phyloP scores from a whole-genome alignment of 2,888 invertebrate genomes.

The Pandemis heparana region DNA sequence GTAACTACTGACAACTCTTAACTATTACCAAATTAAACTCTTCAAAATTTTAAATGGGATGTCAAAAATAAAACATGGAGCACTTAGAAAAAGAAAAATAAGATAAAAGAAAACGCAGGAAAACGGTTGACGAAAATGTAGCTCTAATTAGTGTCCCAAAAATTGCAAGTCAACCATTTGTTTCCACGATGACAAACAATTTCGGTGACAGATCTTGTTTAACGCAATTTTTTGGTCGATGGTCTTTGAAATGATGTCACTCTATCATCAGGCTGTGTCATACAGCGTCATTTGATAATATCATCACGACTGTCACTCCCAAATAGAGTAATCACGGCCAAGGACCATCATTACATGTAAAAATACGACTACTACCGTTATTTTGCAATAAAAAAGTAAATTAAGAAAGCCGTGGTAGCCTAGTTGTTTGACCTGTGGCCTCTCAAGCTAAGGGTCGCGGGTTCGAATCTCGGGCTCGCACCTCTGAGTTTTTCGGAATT shows the following conservation, averaged over 20 bases:
- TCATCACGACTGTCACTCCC: slow-evolving; percentile 3
- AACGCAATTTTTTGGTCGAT: background rate
- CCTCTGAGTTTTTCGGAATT: too few species aligned
- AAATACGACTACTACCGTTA: background rate
- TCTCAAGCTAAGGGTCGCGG: too few species aligned
- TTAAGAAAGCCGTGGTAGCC: too few species aligned
- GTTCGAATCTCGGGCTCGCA: too few species aligned
- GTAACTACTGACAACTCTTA: too few species aligned
- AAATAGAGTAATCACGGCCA: background rate
- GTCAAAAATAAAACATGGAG: too few species aligned
- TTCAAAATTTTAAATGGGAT: too few species aligned
- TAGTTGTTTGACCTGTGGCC: too few species aligned
- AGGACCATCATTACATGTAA: background rate
- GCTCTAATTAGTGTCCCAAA: background rate
- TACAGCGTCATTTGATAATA: background rate
- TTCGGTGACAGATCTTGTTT: background rate
- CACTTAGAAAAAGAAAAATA: background rate
- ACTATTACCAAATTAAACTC: too few species aligned
- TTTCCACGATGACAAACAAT: background rate
- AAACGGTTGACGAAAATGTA: too few species aligned
- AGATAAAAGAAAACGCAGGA: background rate
- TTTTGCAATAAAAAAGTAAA: background rate
- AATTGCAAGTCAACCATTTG: background rate
- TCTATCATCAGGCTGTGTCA: background rate
- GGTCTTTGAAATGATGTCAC: background rate